Base-by-base conservation (phyloP, 1,140 invertebrate genomes). In the Panagrolaimus sp. region DNA sequence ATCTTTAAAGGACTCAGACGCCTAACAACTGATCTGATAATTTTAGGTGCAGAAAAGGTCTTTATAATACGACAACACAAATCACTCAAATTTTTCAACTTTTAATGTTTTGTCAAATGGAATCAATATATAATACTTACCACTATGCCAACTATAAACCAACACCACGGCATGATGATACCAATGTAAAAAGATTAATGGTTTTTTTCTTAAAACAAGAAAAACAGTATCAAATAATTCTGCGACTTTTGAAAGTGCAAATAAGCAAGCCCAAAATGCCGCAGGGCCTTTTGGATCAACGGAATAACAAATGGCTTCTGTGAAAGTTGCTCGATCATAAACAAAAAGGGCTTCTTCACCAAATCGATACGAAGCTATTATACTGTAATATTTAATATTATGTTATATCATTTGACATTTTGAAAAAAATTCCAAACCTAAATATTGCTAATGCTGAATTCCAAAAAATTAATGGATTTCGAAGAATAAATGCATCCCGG, bases 91-190 rank as follows among this genome's bases (percentile, higher is more conserved):
- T n/a, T n/a, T n/a, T n/a, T n/a, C n/a, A n/a, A n/a, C n/a, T n/a
- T n/a, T n/a, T n/a, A n/a, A n/a, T n/a, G n/a, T n/a, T n/a, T n/a
- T n/a, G n/a, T n/a, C n/a, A n/a, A n/a, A n/a, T n/a, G n/a, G n/a
- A n/a, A n/a, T n/a, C 88, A 6, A 87, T 85, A n/a, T n/a, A n/a
- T n/a, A n/a, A n/a, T 76, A 89, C 88, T 58, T 58, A 58, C 52
- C 94, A 96, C 91, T 92, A 86, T 93, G 96, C 93, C 93, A 96
- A 5, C 91, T 90, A 85, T 96, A 96, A n/a, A 96, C 87, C 26
- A 96, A 87, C 14, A 88, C 88, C 24, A 86, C 87, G 8, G 88
- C 84, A 78, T 88, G 88, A 74, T 88, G 88, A 62, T 72, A 72
- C 70, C 71, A 72, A 38, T 72, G 71, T 21, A 72, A 38, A 24